A percentile compares a stretch with the other conserved stretches of the same genome.
These are phyloP conservation scores for Dendrocopos noguchii DNA, from an alignment of 2,113 vertebrate genomes.

Conservation along the genomic window DNA sequence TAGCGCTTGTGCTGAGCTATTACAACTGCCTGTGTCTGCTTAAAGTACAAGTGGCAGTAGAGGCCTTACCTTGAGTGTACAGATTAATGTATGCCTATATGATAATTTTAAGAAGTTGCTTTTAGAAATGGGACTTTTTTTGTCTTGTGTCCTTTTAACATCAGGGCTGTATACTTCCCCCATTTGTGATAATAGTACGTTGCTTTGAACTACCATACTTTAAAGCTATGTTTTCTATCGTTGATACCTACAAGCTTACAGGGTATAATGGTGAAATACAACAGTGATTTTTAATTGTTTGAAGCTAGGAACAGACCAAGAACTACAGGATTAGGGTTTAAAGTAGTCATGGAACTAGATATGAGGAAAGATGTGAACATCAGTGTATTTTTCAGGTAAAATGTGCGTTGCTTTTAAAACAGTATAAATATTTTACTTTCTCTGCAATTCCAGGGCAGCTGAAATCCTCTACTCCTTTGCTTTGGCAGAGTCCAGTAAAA, in stretches of 20 bases:
- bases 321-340: neutral
- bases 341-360: accelerated
- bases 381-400: neutral
- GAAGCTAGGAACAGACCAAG: neutral
- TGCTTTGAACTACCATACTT: neutral
- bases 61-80: neutral
- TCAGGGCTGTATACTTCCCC: neutral
- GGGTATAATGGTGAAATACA: neutral
- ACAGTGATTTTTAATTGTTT: neutral
- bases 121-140: neutral
- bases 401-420: neutral
- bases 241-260: neutral
- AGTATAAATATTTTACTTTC: neutral
- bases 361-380: neutral
- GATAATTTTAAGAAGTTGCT: neutral
- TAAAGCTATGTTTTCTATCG: neutral
- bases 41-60: neutral
- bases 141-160: neutral
- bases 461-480: slow-evolving; percentile 91
- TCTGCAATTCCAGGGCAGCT: slow-evolving; percentile 81
- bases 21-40: neutral
- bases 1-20: no score
- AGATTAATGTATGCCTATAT: neutral
- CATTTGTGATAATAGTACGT: neutral
- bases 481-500: slow-evolving; percentile 79